Conservation (phyloP, 2,888 invertebrate species). For the Drosophila yooni region DNA sequence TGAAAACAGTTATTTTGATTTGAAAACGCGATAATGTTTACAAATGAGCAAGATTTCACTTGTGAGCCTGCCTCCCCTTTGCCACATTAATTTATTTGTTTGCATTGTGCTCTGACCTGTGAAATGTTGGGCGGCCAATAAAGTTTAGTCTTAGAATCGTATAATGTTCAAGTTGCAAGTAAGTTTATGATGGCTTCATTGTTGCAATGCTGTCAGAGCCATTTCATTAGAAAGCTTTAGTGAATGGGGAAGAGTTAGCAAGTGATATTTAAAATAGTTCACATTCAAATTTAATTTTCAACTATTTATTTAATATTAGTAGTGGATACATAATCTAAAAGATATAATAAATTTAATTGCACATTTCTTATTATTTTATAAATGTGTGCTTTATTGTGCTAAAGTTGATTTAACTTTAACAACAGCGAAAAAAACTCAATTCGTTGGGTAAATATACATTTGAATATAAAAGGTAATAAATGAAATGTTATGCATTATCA, state of each 20-base stretch:
- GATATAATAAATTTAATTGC: not conserved
- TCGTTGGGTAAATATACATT: not conserved
- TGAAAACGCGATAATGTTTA: constrained; percentile 38
- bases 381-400: not conserved
- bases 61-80: constrained; percentile 8
- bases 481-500: not conserved
- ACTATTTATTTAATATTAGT: not conserved
- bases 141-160: constrained; percentile 10
- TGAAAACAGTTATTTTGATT: constrained; percentile 69
- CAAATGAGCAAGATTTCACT: constrained; percentile 34
- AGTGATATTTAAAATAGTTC: not conserved
- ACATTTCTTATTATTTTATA: not conserved
- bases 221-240: constrained; percentile 8
- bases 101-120: constrained; percentile 18
- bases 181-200: constrained; percentile 36
- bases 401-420: not conserved
- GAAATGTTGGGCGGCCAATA: constrained; percentile 36
- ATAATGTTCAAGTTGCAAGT: constrained; percentile 12
- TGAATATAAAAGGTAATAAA: not conserved
- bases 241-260: not conserved
- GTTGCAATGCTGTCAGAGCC: not conserved
- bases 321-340: not conserved
- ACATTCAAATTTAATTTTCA: not conserved
- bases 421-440: not conserved
- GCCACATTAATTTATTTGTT: constrained; percentile 27